These are phyloP conservation scores for Setipinna tenuifilis DNA, from an alignment of 2,797 vertebrate genomes.

Conservation along the genomic window DNA sequence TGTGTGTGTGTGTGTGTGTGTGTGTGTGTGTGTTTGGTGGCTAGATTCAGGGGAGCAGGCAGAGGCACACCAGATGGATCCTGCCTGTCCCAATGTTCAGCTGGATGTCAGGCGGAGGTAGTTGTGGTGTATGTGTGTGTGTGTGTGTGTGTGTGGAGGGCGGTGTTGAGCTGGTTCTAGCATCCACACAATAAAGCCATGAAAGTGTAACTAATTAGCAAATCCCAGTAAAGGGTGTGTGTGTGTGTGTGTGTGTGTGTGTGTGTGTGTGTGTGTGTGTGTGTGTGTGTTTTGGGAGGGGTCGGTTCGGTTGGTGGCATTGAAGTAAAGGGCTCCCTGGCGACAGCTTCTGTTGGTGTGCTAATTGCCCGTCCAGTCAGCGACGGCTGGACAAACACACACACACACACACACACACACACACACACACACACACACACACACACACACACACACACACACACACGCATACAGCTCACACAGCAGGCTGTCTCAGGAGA, in stretches of 20 bases:
- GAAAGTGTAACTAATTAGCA: constrained; percentile 53
- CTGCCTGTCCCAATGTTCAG: too few species aligned
- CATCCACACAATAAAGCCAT: constrained; percentile 49
- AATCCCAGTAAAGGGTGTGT: constrained; percentile 27
- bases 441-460: constrained; percentile 16
- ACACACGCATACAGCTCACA: not conserved
- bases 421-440: constrained; percentile 39
- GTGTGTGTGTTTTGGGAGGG: not conserved
- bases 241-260: constrained; percentile 14
- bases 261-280: not conserved
- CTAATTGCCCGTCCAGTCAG: constrained; percentile 54
- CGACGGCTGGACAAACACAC: constrained; percentile 49
- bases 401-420: not conserved
- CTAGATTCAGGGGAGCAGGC: too few species aligned
- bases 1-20: too few species aligned
- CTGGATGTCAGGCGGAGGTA: too few species aligned
- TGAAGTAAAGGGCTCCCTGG: constrained; percentile 29
- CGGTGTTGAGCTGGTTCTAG: not conserved
- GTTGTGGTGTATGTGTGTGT: too few species aligned
- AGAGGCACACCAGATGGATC: too few species aligned
- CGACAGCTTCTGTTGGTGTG: constrained; percentile 45
- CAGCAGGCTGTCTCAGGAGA: not conserved
- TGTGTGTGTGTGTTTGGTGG: too few species aligned
- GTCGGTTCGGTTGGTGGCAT: constrained; percentile 24
- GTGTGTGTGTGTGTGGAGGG: too few species aligned